Evolutionary conservation across 2,888 invertebrate species (phyloP), one percentile per base, ranked within the genome.

Genomic region (Eupithecia subfuscata): DNA sequence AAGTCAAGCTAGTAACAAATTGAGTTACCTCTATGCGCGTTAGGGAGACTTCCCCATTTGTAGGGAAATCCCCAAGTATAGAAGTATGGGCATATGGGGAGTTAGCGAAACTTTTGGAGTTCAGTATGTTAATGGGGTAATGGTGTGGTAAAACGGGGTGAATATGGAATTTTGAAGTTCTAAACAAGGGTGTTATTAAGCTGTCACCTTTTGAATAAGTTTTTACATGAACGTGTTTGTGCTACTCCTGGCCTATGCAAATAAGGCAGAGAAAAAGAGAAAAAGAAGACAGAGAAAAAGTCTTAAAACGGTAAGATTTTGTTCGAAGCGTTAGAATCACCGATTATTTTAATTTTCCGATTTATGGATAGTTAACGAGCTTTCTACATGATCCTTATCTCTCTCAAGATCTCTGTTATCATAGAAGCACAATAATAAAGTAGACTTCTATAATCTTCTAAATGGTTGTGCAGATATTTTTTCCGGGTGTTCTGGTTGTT

Each of bases 1-100:
- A 75, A 79, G 75, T 75, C 77, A 78, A 79, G 77, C 74, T 74
- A 77, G 75, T 75, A 70, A 78, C 78, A 75, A 74, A 77, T 77
- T 73, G 75, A 73, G 73, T 77, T 69, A 74, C 74, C 30, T 68
- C 68, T 72, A 69, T 65, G 48, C 65, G 60, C 52, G 72, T 70
- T 73, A 70, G 48, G 56, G 69, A 73, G 68, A 45, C 40, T 34
- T 70, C 69, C 60, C 37, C 75, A 74, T 68, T 73, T 73, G 65
- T 52, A 52, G 52, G 69, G 65, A 71, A 76, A 71, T 71, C 71
- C 65, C 70, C 68, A n/a, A 60, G 75, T 76, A 74, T 37, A 52
- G 63, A 73, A 76, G 69, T 65, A 74, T 60, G 71, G 52, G 71
- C 25, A 34, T 65, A 68, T 71, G 69, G 76, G 69, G 76, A 74